Percentiles rank a stretch among this genome's conserved stretches.
Evolutionary conservation across 2,888 invertebrate species (phyloP).

Genomic region (Yponomeuta cagnagella): DNA sequence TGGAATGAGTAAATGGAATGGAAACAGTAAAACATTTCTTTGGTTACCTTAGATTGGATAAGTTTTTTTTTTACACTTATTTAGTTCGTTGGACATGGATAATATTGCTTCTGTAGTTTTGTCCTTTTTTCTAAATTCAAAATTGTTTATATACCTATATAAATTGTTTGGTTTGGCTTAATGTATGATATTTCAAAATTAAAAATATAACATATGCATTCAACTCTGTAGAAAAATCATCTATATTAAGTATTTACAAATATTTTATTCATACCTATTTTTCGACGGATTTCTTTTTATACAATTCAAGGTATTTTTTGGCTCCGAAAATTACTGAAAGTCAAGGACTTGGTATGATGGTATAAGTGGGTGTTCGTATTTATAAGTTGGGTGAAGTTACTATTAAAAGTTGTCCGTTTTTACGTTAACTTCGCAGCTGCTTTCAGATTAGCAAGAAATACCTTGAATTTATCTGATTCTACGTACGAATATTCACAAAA

Average conservation of each 20-base stretch:
- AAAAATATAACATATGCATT: not conserved
- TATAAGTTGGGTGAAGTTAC: not conserved
- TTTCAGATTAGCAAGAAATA: slow-evolving; percentile 26
- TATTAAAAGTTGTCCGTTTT: not conserved
- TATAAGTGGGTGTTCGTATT: too few species aligned
- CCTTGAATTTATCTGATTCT: not conserved
- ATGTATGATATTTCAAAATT: slow-evolving; percentile 11
- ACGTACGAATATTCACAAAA: slow-evolving; percentile 42
- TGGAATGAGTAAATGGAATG: not conserved
- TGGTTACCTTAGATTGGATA: not conserved
- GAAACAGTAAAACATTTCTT: not conserved
- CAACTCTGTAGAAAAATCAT: not conserved
- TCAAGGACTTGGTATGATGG: too few species aligned
- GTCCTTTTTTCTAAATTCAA: slow-evolving; percentile 28
- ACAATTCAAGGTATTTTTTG: not conserved
- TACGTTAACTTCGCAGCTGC: slow-evolving; percentile 12
- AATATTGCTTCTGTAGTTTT: not conserved
- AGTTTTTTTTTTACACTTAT: not conserved
- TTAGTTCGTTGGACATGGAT: not conserved
- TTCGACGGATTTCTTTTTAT: not conserved
- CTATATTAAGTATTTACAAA: not conserved
- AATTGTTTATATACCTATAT: slow-evolving; percentile 26
- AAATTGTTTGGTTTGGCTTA: slow-evolving; percentile 16
- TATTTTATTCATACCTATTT: not conserved
- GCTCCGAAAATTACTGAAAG: not conserved